Evolutionary conservation across 1,140 invertebrate species (phyloP).

Genomic region (Ceratoteleas bidentatus): DNA sequence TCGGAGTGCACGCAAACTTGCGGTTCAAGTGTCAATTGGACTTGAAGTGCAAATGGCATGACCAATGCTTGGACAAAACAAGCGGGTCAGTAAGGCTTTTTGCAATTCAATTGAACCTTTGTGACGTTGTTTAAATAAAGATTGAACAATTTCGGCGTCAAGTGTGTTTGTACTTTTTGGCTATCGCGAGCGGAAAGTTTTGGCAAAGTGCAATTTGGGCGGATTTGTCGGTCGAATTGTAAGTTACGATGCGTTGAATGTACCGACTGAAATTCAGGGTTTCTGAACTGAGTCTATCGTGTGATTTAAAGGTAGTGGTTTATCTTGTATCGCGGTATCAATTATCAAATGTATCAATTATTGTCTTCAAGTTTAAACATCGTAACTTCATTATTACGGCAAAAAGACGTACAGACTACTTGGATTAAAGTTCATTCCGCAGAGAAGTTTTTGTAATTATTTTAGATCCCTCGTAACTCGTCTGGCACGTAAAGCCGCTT

Average conservation of each 20-base stretch:
- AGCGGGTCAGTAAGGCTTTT: neutral
- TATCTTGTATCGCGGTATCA: slow-evolving; percentile 10
- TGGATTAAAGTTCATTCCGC: slow-evolving; percentile 5
- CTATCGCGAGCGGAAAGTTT: no score
- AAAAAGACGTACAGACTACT: neutral
- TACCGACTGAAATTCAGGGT: neutral
- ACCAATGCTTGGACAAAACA: no score
- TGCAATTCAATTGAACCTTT: neutral
- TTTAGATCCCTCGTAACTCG: neutral
- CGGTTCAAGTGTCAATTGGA: no score
- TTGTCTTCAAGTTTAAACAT: slow-evolving; percentile 17
- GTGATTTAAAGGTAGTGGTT: neutral
- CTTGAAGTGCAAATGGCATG: no score
- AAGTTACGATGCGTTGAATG: no score
- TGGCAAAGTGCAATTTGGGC: no score
- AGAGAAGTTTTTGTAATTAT: neutral
- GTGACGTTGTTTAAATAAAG: no score
- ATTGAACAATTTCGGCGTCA: no score
- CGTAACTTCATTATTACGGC: slow-evolving; percentile 4
- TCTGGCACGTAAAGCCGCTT: neutral
- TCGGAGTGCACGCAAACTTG: no score
- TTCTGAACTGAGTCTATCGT: neutral
- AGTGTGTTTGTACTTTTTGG: no score
- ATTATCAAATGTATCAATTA: slow-evolving; percentile 13
- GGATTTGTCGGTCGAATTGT: no score